These are phyloP conservation scores for Balaeniceps rex DNA, from an alignment of 2,113 vertebrate genomes.

Conservation along the genomic window DNA sequence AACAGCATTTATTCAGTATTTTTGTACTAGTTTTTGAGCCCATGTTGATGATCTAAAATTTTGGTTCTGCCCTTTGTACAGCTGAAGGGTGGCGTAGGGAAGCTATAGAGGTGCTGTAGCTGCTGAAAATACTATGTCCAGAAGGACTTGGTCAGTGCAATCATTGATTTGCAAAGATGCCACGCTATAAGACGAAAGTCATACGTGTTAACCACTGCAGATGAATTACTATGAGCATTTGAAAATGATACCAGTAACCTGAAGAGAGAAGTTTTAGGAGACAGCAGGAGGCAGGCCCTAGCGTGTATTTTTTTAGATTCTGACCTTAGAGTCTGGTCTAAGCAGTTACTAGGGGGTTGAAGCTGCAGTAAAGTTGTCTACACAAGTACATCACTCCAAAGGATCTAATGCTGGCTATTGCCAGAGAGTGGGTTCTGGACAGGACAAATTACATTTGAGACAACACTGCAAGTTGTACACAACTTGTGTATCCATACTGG, in stretches of 20 bases:
- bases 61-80: background rate
- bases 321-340: background rate
- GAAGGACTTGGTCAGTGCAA: background rate
- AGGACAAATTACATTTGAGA: background rate
- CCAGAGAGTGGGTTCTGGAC: background rate
- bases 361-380: background rate
- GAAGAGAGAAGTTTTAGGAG: background rate
- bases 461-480: background rate
- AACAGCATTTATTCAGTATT: background rate
- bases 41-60: background rate
- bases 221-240: background rate
- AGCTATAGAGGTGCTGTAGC: background rate
- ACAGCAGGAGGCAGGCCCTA: background rate
- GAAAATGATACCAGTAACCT: background rate
- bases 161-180: background rate
- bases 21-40: background rate
- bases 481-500: background rate
- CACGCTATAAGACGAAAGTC: background rate
- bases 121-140: background rate
- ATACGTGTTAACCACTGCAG: background rate
- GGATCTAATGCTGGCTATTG: background rate
- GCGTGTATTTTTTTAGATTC: background rate
- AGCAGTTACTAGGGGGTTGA: background rate
- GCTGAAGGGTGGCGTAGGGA: background rate
- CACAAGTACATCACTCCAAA: background rate